A percentile compares a stretch with the other conserved stretches of the same genome.
Evolutionary conservation across 2,888 invertebrate genomes (phyloP).

Genomic region (Emesis russula): DNA sequence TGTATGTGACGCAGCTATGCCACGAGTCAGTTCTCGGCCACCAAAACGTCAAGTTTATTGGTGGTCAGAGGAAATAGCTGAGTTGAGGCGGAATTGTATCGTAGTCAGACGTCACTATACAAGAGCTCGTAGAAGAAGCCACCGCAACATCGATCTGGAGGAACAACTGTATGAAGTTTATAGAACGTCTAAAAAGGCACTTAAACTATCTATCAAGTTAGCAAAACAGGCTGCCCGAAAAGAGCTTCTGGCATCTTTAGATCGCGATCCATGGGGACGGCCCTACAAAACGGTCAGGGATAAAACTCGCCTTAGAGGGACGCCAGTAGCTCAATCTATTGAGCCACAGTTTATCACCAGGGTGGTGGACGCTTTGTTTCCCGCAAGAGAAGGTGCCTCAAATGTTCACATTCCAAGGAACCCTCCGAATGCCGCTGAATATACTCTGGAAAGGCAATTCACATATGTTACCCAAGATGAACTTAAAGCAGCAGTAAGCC

Average conservation of each 20-base stretch:
- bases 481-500: background rate
- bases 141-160: background rate
- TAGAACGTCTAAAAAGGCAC: background rate
- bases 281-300: conserved; percentile 35
- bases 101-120: background rate
- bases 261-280: conserved; percentile 49
- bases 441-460: background rate
- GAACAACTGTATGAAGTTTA: background rate
- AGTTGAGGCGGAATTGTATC: background rate
- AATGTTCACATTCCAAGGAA: background rate
- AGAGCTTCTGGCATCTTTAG: background rate
- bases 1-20: no score
- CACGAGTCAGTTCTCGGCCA: background rate
- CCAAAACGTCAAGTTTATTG: background rate
- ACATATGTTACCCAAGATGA: background rate
- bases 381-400: background rate
- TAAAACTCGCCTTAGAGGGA: conserved; percentile 32
- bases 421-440: background rate
- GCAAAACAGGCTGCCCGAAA: background rate
- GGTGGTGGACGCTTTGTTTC: conserved; percentile 3
- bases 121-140: background rate
- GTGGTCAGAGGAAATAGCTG: conserved; percentile 7
- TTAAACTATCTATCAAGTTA: background rate
- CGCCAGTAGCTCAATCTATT: conserved; percentile 34
- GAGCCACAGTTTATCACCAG: background rate